Evolutionary conservation across 2,797 vertebrate genomes (phyloP), one percentile per base, ranked within the genome.

Genomic region (Brachyalestes nurse): DNA sequence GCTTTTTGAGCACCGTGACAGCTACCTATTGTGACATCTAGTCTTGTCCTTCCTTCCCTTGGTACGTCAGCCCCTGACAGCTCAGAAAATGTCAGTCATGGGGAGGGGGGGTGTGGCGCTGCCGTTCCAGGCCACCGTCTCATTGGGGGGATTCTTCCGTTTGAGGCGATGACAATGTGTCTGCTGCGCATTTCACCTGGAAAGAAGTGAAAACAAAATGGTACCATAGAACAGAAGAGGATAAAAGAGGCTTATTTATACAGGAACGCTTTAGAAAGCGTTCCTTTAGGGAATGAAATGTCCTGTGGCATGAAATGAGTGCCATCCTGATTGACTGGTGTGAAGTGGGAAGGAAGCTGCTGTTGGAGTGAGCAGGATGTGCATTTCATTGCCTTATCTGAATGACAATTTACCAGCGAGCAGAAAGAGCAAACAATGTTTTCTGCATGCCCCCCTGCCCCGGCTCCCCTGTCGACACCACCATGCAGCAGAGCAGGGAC

Each of bases 11-110:
- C 57, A 38, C 16, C n/a, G 28, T 80, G 84, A 87, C 86, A 86
- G 86, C 78, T 78, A 87, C 79, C 81, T 76, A 77, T 81, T 84
- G 86, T 84, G 86, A 84, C 79, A 86, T 84, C 83, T 78, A 75
- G 74, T 75, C 81, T 77, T 79, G 83, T 79, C 78, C 81, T 73
- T 53, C 58, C 72, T 69, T 77, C 72, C 75, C 86, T 76, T 38
- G 72, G 75, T 74, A 75, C 71, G 47, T 65, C 84, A 77, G 53
- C 76, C 70, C 82, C 76, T 84, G 86, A 75, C 86, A 83, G 70
- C 79, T 40, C 53, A 65, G 65, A 79, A 82, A 81, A 86, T 83
- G 86, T 83, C 84, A 87, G 82, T 87, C 86, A 83, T 70, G 34
- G 65, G 38, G 66, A 58, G 73, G 34, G 65, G 38, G 66, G 65